phyloP scores from a whole-genome alignment of 2,113 vertebrate genomes.

The Glaucomys volans region DNA sequence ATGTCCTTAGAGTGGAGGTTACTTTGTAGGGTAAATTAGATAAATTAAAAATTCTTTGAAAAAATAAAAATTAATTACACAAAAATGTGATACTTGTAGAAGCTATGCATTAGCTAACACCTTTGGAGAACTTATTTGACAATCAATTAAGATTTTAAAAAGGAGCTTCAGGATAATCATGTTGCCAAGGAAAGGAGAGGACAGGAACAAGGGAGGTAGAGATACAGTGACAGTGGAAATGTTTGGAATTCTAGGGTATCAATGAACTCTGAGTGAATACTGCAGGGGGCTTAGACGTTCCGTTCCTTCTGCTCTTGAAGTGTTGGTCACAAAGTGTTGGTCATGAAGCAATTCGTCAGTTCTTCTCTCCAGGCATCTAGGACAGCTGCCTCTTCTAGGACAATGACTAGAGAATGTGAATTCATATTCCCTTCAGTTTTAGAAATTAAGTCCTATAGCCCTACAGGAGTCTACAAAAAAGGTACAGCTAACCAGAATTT shows the following conservation, averaged over 20 bases:
- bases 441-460: not conserved
- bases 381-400: not conserved
- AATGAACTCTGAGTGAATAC: not conserved
- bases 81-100: not conserved
- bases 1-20: not conserved
- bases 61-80: not conserved
- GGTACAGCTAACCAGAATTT: not conserved
- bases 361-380: not conserved
- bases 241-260: not conserved
- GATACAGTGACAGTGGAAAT: not conserved
- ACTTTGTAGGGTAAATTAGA: not conserved
- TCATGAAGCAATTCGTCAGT: not conserved
- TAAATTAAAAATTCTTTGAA: not conserved
- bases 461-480: not conserved
- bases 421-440: not conserved
- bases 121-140: not conserved
- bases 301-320: not conserved
- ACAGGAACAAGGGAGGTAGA: not conserved
- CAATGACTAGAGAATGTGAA: not conserved
- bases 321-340: no score
- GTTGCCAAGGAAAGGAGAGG: not conserved
- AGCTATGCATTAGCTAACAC: not conserved
- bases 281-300: not conserved
- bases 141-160: not conserved
- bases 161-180: not conserved